Evolutionary conservation across 37 sponge, comb jelly and placozoan species (phyloP), one percentile per base, ranked within the genome.

Genomic region (Aplysina aerophoba): DNA sequence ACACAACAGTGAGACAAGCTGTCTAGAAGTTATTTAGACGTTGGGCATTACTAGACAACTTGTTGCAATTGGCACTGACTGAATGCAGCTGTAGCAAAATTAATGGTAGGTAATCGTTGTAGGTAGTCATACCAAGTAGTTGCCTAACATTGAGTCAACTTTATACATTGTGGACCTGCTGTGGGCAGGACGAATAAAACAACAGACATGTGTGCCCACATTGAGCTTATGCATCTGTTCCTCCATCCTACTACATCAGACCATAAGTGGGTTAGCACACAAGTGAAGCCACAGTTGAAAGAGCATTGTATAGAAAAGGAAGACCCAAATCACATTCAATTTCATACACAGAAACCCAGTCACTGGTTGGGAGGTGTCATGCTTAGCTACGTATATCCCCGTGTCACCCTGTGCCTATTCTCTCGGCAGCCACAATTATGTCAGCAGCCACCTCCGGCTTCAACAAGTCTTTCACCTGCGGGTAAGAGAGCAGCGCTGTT

Each of bases 391-490:
- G 50, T 44, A 64, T 79, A 22, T 88, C 78, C 20, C 38, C 16
- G 80, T 68, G n/a, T 87, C 83, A 50, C 37, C 27, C 35, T 17
- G 63, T 17, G 33, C 34, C 34, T 62, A 84, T 68, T 25, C 83
- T 79, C 59, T 44, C 62, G 39, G 91, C 89, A 57, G 85, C 79
- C 68, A 69, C 86, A 72, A 86, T 86, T 15, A 97, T 88, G 54
- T 97, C 95, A 16, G 85, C 81, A 69, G 87, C 84, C n/a, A 88
- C 91, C 0, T 92, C 91, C 15, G 87, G 59, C 35, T 58, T 57
- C 30, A 97, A 80, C 66, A 97, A 87, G 27, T 97, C 95, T 72
- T 90, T 88, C n/a, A 90, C 89, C 91, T 92, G 71, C 21, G 34
- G 56, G 79, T 17, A 67, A 19, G 81, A 61, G 16, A 16, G 80